Evolutionary conservation across 2,113 vertebrate genomes (phyloP).

Genomic region (Zosterops pallidus): DNA sequence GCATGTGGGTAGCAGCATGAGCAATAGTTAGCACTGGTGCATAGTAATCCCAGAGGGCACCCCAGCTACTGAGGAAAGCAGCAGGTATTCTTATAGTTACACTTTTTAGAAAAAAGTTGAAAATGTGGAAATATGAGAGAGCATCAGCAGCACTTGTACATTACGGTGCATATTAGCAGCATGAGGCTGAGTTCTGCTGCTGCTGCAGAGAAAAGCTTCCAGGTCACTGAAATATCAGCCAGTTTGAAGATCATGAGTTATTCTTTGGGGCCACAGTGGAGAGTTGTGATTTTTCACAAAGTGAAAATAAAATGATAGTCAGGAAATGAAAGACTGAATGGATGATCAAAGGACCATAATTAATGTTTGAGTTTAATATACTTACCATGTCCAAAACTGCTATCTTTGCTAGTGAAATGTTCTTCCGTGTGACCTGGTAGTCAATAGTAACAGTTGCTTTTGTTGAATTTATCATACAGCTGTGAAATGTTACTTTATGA

Average conservation of each 20-base stretch:
- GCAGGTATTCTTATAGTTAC: not conserved
- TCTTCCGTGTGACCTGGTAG: not conserved
- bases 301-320: not conserved
- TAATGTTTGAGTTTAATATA: not conserved
- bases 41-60: not conserved
- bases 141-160: not conserved
- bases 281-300: not conserved
- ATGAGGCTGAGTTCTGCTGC: not conserved
- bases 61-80: not conserved
- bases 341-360: not conserved
- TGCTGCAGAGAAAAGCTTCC: not conserved
- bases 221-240: not conserved
- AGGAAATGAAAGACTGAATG: not conserved
- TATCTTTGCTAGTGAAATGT: not conserved
- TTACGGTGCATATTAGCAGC: not conserved
- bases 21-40: not conserved
- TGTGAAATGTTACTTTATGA: not conserved
- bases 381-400: not conserved
- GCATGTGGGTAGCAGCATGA: not conserved
- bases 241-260: not conserved
- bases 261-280: not conserved
- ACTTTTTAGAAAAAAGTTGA: not conserved
- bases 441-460: not conserved
- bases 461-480: not conserved
- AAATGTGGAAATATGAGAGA: not conserved